A percentile compares a stretch with the other conserved stretches of the same genome.
phyloP scores from a whole-genome alignment of 2,797 vertebrate genomes.

The Leptatherina wallacei region DNA sequence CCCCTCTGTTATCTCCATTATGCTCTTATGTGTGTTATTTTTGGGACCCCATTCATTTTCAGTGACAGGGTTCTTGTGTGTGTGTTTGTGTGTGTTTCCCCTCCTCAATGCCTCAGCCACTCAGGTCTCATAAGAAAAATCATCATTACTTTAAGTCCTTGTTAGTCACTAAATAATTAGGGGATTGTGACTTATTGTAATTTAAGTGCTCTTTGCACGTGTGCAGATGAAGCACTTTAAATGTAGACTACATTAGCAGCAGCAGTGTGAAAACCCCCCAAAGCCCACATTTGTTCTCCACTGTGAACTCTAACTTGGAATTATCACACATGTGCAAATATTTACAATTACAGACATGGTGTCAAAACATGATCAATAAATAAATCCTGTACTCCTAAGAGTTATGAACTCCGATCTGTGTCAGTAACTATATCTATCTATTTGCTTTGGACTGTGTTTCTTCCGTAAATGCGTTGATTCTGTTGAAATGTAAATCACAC shows the following conservation, averaged over 20 bases:
- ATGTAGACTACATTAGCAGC: background rate
- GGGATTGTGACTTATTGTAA: background rate
- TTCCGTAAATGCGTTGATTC: background rate
- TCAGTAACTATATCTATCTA: background rate
- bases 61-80: conserved; percentile 29
- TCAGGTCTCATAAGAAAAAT: background rate
- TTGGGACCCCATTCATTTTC: conserved; percentile 38
- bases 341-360: background rate
- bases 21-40: conserved; percentile 39
- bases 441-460: background rate
- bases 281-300: background rate
- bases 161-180: conserved; percentile 11
- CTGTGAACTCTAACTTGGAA: conserved; percentile 5
- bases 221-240: conserved; percentile 7
- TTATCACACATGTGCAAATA: background rate
- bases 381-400: background rate
- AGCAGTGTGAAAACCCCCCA: background rate
- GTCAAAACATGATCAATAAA: background rate
- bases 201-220: conserved; percentile 3
- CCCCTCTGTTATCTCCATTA: conserved; percentile 29
- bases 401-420: background rate
- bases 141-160: conserved; percentile 2
- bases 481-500: background rate
- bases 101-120: background rate
- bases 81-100: background rate